Percentiles rank a stretch among this genome's conserved stretches.
These are phyloP conservation scores for Syrmaticus mikado DNA, from an alignment of 2,113 vertebrate species.

Conservation along the genomic window DNA sequence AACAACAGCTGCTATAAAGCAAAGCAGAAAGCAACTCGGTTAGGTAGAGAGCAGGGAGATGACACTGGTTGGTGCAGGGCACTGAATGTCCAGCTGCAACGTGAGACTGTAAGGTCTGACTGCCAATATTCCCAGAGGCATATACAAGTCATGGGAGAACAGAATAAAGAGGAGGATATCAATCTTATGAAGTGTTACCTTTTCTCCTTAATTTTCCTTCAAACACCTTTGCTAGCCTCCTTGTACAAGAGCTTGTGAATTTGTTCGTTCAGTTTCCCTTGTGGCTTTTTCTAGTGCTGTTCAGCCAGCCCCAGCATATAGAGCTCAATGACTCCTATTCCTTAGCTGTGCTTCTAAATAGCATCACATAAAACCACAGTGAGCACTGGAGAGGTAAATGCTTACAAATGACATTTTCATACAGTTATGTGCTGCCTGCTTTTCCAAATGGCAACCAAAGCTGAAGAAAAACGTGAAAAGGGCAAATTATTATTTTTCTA, in stretches of 20 bases:
- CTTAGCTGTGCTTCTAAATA: neutral
- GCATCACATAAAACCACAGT: neutral
- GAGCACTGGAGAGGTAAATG: neutral
- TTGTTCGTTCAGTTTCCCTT: neutral
- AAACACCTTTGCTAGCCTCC: neutral
- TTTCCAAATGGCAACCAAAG: neutral
- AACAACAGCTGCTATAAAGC: accelerated
- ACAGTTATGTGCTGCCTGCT: neutral
- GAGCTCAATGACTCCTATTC: accelerated
- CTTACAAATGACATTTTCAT: constrained; percentile 4
- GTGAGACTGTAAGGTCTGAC: accelerated
- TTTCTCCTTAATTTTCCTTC: neutral
- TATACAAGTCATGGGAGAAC: neutral
- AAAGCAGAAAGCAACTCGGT: accelerated
- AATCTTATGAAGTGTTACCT: neutral
- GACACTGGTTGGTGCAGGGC: neutral
- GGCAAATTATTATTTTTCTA: neutral
- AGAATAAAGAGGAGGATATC: neutral
- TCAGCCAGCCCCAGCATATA: neutral
- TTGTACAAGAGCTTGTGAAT: neutral
- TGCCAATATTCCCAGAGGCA: neutral
- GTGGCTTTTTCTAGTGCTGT: neutral
- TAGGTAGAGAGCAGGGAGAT: neutral
- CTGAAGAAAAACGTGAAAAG: neutral
- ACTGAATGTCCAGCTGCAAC: accelerated